phyloP scores from a whole-genome alignment of 2,888 invertebrate genomes.

The Sepioteuthis lessoniana region DNA sequence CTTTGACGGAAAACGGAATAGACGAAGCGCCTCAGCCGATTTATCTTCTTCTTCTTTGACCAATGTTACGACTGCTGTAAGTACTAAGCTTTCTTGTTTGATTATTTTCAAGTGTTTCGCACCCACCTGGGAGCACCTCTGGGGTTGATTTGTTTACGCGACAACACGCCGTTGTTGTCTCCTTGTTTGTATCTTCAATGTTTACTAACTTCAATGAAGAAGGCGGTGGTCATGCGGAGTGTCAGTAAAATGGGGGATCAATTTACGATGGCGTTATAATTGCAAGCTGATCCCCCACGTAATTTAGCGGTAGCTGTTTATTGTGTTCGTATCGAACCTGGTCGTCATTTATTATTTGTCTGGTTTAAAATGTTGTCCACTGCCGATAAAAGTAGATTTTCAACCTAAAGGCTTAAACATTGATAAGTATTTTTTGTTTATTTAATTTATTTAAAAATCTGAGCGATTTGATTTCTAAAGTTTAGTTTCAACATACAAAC shows the following conservation, averaged over 20 bases:
- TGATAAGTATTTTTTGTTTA: too few relatives aligned
- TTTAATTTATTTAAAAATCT: too few relatives aligned
- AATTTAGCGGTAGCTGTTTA: not conserved
- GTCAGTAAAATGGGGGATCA: not conserved
- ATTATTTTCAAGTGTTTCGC: too few relatives aligned
- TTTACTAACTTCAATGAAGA: slow-evolving; percentile 21
- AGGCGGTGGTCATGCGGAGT: slow-evolving; percentile 10
- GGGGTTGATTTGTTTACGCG: too few relatives aligned
- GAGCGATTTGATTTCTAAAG: too few relatives aligned
- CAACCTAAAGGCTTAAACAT: too few relatives aligned
- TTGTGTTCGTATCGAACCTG: not conserved
- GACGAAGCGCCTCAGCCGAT: not conserved
- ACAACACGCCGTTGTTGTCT: not conserved
- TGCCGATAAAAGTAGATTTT: not conserved
- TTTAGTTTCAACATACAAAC: too few relatives aligned
- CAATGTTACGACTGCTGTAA: not conserved
- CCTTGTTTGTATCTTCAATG: not conserved
- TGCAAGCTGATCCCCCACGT: not conserved
- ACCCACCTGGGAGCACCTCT: not conserved
- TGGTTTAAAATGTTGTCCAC: not conserved
- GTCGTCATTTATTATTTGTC: not conserved
- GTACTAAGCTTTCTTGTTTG: not conserved
- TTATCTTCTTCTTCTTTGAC: not conserved
- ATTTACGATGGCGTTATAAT: not conserved
- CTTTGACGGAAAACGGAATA: not conserved